These are phyloP conservation scores for Rotaria sp. DNA, from an alignment of 2,888 invertebrate species.

Conservation along the genomic window DNA sequence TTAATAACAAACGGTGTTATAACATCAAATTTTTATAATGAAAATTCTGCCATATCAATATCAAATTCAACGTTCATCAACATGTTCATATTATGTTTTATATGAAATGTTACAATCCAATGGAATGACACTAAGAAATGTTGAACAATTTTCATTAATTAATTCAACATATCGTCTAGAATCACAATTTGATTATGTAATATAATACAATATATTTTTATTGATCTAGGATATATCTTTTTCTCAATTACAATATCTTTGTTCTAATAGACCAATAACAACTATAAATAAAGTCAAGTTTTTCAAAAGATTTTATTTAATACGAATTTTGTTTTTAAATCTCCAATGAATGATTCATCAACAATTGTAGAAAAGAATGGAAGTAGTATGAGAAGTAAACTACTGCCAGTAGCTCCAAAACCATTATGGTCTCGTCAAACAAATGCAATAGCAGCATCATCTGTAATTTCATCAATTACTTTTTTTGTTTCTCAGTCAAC, in stretches of 20 bases:
- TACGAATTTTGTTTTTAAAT: no score
- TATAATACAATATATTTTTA: neutral
- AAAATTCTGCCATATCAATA: neutral
- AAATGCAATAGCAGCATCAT: neutral
- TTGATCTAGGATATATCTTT: neutral
- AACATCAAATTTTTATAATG: constrained; percentile 36
- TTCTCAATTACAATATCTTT: neutral
- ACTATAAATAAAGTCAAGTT: neutral
- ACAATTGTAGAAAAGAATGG: neutral
- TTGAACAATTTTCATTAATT: neutral
- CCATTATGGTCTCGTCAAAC: neutral
- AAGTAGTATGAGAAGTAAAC: neutral
- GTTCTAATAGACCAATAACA: neutral
- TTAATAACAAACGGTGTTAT: constrained; percentile 54
- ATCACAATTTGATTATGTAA: neutral
- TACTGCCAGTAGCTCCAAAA: neutral
- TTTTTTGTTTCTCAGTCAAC: no score
- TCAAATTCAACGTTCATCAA: neutral
- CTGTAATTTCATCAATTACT: neutral
- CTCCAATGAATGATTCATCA: neutral
- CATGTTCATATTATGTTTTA: neutral
- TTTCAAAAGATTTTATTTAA: no score
- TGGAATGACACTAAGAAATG: no score
- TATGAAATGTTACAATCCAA: neutral
- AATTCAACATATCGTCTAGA: neutral